phyloP scores from a whole-genome alignment of 2,113 vertebrate species.

The Perca flavescens region DNA sequence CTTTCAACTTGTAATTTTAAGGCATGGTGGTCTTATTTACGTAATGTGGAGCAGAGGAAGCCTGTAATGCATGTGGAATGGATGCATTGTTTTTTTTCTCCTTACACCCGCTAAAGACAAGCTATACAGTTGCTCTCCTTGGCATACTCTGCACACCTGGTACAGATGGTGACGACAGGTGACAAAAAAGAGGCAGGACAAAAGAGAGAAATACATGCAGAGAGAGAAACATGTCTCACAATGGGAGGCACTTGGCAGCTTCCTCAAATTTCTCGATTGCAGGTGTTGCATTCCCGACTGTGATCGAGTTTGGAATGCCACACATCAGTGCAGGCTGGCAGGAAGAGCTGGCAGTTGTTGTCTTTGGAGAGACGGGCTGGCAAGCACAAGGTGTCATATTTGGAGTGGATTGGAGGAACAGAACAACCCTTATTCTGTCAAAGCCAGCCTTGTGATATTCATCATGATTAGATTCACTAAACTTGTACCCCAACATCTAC shows the following conservation, averaged over 20 bases:
- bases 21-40: conserved; percentile 6
- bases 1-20: conserved; percentile 18
- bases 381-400: conserved; percentile 50
- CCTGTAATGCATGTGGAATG: conserved; percentile 1
- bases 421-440: conserved; percentile 59
- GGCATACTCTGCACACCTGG: conserved; percentile 26
- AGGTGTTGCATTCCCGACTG: conserved; percentile 60
- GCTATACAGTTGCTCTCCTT: conserved; percentile 1
- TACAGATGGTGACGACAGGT: conserved; percentile 16
- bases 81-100: conserved; percentile 1
- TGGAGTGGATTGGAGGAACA: conserved; percentile 46
- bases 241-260: conserved; percentile 57
- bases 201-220: conserved; percentile 8
- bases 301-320: conserved; percentile 60
- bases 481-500: conserved; percentile 11
- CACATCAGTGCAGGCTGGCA: conserved; percentile 56
- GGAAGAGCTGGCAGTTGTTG: conserved; percentile 62
- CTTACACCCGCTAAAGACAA: neutral
- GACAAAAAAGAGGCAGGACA: conserved; percentile 3
- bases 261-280: conserved; percentile 51
- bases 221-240: conserved; percentile 17
- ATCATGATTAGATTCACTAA: conserved; percentile 40
- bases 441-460: conserved; percentile 44
- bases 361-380: conserved; percentile 48
- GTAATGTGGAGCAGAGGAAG: conserved; percentile 15